Percentiles rank a stretch among this genome's conserved stretches.
Conservation (phyloP, 2,113 vertebrate genomes). For the Anas platyrhynchos region DNA sequence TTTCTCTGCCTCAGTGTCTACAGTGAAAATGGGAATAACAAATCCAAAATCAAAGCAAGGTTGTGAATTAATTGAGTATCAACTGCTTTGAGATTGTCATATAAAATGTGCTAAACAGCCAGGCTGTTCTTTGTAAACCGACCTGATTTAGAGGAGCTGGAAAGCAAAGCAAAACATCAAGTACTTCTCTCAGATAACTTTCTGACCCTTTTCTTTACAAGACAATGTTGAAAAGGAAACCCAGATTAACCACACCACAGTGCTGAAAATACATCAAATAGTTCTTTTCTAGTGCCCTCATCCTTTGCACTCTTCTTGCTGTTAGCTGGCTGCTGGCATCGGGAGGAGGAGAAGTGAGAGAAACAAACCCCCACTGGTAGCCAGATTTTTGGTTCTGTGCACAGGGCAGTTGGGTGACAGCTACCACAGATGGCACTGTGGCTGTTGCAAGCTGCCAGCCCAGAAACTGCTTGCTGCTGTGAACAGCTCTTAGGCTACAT, state of each 20-base stretch:
- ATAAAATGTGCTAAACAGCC: not conserved
- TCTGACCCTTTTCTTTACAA: not conserved
- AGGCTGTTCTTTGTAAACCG: not conserved
- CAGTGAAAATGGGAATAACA: not conserved
- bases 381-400: not conserved
- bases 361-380: not conserved
- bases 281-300: not conserved
- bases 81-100: not conserved
- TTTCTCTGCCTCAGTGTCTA: not conserved
- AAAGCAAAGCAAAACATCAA: not conserved
- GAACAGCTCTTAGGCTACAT: not conserved
- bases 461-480: not conserved
- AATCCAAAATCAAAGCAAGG: not conserved
- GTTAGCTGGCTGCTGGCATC: not conserved
- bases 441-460: not conserved
- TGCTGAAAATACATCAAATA: not conserved
- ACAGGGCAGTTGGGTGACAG: not conserved
- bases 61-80: not conserved
- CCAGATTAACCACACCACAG: not conserved
- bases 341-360: not conserved
- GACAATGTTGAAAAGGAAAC: not conserved
- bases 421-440: rapidly evolving
- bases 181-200: not conserved
- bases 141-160: not conserved
- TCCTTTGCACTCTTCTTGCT: not conserved